Conservation (phyloP, 2,888 invertebrate species). For the Myathropa florea region DNA sequence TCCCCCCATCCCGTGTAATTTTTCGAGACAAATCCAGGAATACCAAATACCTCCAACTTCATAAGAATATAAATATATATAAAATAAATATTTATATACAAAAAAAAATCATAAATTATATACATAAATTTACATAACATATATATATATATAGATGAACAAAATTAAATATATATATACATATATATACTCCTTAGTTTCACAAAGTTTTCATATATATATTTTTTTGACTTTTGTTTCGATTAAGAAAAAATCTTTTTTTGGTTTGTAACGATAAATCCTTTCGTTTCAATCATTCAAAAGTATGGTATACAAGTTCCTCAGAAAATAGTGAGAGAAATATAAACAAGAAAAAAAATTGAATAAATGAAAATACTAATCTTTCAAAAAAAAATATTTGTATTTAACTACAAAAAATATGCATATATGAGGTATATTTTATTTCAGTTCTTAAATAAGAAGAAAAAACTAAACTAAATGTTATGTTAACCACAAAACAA, state of each 20-base stretch:
- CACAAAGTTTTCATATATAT: constrained; percentile 48
- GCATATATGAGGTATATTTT: constrained; percentile 15
- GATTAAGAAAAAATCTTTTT: constrained; percentile 39
- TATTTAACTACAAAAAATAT: constrained; percentile 26
- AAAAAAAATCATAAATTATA: constrained; percentile 49
- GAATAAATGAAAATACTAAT: constrained; percentile 40
- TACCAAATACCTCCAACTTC: constrained; percentile 80
- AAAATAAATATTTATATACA: constrained; percentile 70
- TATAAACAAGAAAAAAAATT: constrained; percentile 46
- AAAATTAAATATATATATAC: constrained; percentile 12
- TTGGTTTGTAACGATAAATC: constrained; percentile 73
- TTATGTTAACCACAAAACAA: too few species aligned
- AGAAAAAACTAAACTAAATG: constrained; percentile 34
- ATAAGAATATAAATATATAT: constrained; percentile 28
- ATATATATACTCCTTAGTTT: constrained; percentile 73
- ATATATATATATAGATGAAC: constrained; percentile 38
- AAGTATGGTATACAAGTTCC: constrained; percentile 89
- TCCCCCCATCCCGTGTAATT: neutral
- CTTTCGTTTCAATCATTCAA: constrained; percentile 72
- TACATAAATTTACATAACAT: constrained; percentile 44
- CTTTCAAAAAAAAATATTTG: constrained; percentile 73
- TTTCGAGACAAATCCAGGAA: constrained; percentile 75
- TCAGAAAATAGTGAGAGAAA: constrained; percentile 81
- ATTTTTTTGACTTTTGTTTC: constrained; percentile 51
- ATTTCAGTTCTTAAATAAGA: constrained; percentile 43